Percentiles rank a stretch among this genome's conserved stretches.
phyloP scores from a whole-genome alignment of 2,113 vertebrate genomes.

The Shinisaurus crocodilurus region DNA sequence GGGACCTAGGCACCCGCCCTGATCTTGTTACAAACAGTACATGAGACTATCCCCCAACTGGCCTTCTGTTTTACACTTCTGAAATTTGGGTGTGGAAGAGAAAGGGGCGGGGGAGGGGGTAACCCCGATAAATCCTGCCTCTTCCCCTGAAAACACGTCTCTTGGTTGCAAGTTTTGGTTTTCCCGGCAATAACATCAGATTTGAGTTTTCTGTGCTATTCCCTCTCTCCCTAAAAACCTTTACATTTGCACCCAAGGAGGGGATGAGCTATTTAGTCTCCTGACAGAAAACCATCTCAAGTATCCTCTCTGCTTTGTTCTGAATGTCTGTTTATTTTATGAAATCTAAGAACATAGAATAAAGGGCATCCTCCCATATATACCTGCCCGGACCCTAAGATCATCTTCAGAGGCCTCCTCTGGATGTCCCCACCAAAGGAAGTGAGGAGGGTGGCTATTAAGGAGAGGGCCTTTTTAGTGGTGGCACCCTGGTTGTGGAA shows the following conservation, averaged over 20 bases:
- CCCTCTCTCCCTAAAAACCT: not conserved
- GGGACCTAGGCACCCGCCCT: not conserved
- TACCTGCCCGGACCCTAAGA: no score
- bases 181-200: not conserved
- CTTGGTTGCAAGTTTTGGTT: not conserved
- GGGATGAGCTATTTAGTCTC: conserved; percentile 39
- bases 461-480: no score
- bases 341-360: conserved; percentile 22
- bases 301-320: conserved; percentile 1
- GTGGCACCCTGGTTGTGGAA: no score
- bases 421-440: no score
- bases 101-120: not conserved
- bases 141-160: not conserved
- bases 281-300: conserved; percentile 24
- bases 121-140: not conserved
- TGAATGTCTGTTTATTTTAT: conserved; percentile 10
- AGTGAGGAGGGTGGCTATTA: no score
- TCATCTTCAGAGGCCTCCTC: no score
- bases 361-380: conserved; percentile 2
- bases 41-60: no score
- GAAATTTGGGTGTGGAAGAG: not conserved
- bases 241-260: not conserved
- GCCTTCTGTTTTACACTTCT: not conserved
- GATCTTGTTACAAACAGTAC: not conserved
- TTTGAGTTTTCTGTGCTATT: not conserved